These are phyloP conservation scores for Babylonia areolata DNA, from an alignment of 1,140 invertebrate genomes.

Conservation along the genomic window DNA sequence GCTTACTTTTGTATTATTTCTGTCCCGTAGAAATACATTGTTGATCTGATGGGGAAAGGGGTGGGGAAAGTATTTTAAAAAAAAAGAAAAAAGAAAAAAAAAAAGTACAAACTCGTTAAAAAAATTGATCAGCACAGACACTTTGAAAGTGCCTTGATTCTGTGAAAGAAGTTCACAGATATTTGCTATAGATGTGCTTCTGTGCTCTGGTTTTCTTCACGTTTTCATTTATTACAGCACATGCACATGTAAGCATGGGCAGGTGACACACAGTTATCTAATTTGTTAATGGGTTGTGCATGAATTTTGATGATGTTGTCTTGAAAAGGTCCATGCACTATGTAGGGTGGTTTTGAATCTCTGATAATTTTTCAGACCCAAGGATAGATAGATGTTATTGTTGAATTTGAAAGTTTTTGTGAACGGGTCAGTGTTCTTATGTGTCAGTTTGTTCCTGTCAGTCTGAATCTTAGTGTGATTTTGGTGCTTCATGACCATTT, in stretches of 20 bases:
- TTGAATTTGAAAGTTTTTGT: neutral
- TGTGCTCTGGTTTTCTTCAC: neutral
- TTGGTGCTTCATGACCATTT: neutral
- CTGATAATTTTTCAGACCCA: neutral
- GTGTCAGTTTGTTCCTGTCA: neutral
- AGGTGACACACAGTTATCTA: neutral
- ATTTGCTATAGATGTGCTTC: neutral
- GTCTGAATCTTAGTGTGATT: no score
- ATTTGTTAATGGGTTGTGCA: neutral
- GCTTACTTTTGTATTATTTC: no score
- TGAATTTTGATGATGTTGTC: neutral
- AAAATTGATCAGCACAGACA: neutral
- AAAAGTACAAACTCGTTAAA: neutral
- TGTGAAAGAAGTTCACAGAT: neutral
- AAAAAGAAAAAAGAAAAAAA: neutral
- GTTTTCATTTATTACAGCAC: neutral
- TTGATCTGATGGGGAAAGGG: no score
- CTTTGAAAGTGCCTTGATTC: conserved; percentile 11
- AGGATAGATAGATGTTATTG: neutral
- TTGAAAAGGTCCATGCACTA: neutral
- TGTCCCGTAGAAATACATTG: no score
- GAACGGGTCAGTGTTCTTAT: neutral
- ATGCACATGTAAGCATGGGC: neutral
- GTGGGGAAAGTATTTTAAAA: no score
- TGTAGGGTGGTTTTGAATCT: neutral